phyloP scores from a whole-genome alignment of 35 echinoderm and acorn worm species.

The Acanthaster planci region DNA sequence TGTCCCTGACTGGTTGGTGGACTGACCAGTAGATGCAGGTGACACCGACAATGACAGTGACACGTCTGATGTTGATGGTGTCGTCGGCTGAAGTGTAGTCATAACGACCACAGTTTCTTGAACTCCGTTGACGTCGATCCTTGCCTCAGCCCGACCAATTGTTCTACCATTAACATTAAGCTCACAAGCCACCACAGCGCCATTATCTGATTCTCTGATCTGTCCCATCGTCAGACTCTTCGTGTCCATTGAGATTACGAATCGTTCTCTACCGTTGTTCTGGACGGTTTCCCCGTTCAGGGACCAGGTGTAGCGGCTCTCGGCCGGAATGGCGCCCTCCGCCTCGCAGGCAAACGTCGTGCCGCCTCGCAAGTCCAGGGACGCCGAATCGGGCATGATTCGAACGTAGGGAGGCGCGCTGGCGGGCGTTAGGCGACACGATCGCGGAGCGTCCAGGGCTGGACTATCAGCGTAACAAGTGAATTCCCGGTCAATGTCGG shows the following conservation, averaged over 20 bases:
- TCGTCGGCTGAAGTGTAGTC: too few species aligned
- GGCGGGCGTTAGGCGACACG: constrained; percentile 23
- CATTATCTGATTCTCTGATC: constrained; percentile 20
- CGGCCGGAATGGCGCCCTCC: not conserved
- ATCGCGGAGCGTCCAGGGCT: constrained; percentile 33
- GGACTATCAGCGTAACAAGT: constrained; percentile 32
- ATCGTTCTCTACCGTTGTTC: constrained; percentile 3
- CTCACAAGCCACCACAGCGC: constrained; percentile 28
- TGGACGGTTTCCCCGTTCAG: constrained; percentile 27
- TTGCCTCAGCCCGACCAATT: not conserved
- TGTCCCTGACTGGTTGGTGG: not conserved
- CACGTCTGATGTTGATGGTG: too few species aligned
- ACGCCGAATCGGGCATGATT: constrained; percentile 7
- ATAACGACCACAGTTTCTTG: not conserved
- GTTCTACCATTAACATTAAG: not conserved
- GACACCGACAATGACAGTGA: not conserved
- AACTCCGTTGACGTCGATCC: not conserved
- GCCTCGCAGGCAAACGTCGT: constrained; percentile 26
- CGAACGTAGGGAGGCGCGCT: constrained; percentile 4
- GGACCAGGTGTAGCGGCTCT: constrained; percentile 14
- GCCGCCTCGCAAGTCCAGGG: not conserved
- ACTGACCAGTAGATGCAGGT: not conserved
- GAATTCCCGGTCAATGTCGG: constrained; percentile 41
- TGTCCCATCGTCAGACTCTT: constrained; percentile 38
- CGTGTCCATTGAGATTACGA: not conserved